phyloP scores from a whole-genome alignment of 1,140 invertebrate genomes.

The Leguminivora glycinivorella region DNA sequence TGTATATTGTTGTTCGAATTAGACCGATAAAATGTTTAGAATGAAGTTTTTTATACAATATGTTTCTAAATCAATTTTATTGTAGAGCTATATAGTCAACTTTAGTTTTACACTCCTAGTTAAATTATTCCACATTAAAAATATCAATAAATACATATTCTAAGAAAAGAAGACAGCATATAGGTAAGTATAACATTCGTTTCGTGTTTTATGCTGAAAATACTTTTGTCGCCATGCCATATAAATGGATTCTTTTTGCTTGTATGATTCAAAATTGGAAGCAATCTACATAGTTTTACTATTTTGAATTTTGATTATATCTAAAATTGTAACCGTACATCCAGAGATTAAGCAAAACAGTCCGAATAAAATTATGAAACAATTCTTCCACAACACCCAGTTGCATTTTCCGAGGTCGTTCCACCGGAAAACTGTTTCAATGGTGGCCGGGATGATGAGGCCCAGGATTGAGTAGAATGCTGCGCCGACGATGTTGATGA shows the following conservation, averaged over 20 bases:
- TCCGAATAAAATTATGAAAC: constrained; percentile 81
- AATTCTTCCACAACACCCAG: constrained; percentile 85
- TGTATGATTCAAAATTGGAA: neutral
- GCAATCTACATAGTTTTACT: constrained; percentile 48
- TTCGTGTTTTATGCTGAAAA: no score
- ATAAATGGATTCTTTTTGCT: neutral
- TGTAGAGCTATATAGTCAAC: no score
- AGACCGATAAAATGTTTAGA: no score
- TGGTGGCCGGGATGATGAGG: constrained; percentile 88
- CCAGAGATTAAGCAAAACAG: constrained; percentile 83
- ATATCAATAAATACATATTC: no score
- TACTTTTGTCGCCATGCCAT: no score
- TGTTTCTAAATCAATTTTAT: no score
- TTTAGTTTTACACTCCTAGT: no score
- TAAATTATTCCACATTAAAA: no score
- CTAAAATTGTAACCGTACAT: constrained; percentile 63
- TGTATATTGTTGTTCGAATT: no score
- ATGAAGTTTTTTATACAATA: no score
- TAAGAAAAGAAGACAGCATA: no score
- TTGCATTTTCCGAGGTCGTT: constrained; percentile 81
- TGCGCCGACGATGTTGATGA: constrained; percentile 94
- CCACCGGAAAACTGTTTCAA: constrained; percentile 87
- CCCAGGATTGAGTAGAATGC: constrained; percentile 93
- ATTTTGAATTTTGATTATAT: constrained; percentile 60
- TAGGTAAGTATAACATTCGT: no score